Base-by-base conservation (phyloP, 2,888 invertebrate genomes). In the Torymus aiolomorphi region DNA sequence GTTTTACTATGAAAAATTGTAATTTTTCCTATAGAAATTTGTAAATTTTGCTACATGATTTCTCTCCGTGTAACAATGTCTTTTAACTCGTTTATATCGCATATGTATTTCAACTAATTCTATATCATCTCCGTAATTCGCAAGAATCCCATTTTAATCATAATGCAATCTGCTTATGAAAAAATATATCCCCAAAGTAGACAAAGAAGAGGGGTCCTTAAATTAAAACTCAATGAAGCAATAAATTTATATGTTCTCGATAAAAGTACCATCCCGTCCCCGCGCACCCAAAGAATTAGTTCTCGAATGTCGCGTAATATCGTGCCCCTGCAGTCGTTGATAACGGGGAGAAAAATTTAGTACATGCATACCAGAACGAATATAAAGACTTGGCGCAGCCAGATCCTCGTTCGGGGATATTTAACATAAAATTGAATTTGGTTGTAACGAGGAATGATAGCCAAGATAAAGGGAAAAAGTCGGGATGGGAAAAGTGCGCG, bases 361-460 rank as follows among this genome's bases (percentile, higher is more conserved):
- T 31, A 31, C 75, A 71, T 42, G 57, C 71, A 13, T 8, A 66
- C 1, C 13, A 24, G 65, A 51, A 71, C 65, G 49, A 70, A 71
- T 59, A 69, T 51, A 42, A 49, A 75, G 24, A n/a, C 42, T 62
- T 16, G 73, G 14, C 12, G 11, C 5, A 66, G 13, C 16, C 20
- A n/a, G 57, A 14, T 20, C 57, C 80, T 84, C 84, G 85, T 87
- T 88, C 86, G 82, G 86, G 86, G 87, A 88, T 88, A 88, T 88
- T 89, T 87, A 87, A 88, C 88, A 86, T 86, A 85, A 87, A 88
- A 88, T 88, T 88, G 87, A 88, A 88, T 88, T 88, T 86, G 83
- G 84, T 85, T 86, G 84, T 88, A 88, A 88, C 87, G 88, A 88
- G 87, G 84, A 87, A 84, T 83, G 86, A 87, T 85, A 84, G 85